These are phyloP conservation scores for Pseudonaja textilis DNA, from an alignment of 2,113 vertebrate species.

Conservation along the genomic window DNA sequence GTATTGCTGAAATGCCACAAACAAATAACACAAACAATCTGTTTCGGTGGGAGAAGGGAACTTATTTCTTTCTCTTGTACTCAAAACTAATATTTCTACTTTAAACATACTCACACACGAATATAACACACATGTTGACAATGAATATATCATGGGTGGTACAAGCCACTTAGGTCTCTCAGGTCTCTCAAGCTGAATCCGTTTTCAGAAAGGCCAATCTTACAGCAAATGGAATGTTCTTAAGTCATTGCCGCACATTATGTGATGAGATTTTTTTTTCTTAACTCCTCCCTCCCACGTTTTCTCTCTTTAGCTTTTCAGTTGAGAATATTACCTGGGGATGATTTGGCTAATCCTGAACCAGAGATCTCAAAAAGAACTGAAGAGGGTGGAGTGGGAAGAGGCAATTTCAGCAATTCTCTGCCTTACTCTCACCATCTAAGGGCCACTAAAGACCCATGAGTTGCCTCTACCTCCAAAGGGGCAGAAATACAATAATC, in stretches of 20 bases:
- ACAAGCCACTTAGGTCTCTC: not conserved
- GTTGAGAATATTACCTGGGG: not conserved
- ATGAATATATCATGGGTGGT: not conserved
- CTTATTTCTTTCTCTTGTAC: no score
- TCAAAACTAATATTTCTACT: not conserved
- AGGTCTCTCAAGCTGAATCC: not conserved
- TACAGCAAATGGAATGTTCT: not conserved
- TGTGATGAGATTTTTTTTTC: not conserved
- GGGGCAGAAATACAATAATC: not conserved
- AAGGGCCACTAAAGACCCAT: not conserved
- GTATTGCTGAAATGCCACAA: not conserved
- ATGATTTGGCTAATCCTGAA: not conserved
- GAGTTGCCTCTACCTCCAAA: not conserved
- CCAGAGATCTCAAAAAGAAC: not conserved
- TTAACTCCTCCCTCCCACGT: not conserved
- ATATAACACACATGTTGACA: no score
- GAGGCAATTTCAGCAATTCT: not conserved
- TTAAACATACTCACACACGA: not conserved
- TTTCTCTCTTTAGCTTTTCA: not conserved
- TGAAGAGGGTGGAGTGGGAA: not conserved
- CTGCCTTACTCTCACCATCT: not conserved
- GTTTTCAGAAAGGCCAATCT: not conserved
- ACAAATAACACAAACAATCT: not conserved
- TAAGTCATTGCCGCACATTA: not conserved
- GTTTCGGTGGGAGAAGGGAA: not conserved